Evolutionary conservation across 2,113 vertebrate genomes (phyloP), one percentile per base, ranked within the genome.

Genomic region (Phainopepla nitens): DNA sequence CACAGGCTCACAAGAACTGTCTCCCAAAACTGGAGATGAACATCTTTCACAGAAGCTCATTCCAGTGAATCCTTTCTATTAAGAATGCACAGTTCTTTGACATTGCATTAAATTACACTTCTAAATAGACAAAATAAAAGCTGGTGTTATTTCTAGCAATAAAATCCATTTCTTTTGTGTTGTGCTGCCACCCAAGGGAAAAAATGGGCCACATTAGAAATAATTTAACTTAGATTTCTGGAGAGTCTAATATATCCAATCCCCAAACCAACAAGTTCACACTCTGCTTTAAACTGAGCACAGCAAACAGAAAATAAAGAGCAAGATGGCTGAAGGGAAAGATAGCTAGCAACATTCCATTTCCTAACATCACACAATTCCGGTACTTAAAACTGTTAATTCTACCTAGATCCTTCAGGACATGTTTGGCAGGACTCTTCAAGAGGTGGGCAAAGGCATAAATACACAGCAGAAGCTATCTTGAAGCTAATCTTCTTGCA

Each of bases 331-430:
- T 47, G 29, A 84, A 91, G 20, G 31, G 53, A 68, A 79, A 79
- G 29, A 60, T 1, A 73, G 50, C 29, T 79, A 79, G 49, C n/a
- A 64, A 65, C 0, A 0, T 56, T 86, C 29, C 15, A n/a, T 17
- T 49, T 76, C 65, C 45, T 65, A 80, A 41, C 10, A 70, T 25
- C 11, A 62, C 36, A 45, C 10, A 39, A 31, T 25, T 75, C 29
- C 44, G 75, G 9, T 58, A 76, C 27, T 69, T 61, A 22, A 82
- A 70, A 62, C 42, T 7, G 9, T 71, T 39, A 77, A 81, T 51
- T 94, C 68, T n/a, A 29, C n/a, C 31, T 41, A 82, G 21, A 21
- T 62, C 20, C 56, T 64, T 66, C 56, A 57, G 14, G 9, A 83
- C 28, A 33, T 33, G 10, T 33, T 72, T 68, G 33, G 11, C 9